phyloP scores from a whole-genome alignment of 2,113 vertebrate genomes.

The Grus americana region DNA sequence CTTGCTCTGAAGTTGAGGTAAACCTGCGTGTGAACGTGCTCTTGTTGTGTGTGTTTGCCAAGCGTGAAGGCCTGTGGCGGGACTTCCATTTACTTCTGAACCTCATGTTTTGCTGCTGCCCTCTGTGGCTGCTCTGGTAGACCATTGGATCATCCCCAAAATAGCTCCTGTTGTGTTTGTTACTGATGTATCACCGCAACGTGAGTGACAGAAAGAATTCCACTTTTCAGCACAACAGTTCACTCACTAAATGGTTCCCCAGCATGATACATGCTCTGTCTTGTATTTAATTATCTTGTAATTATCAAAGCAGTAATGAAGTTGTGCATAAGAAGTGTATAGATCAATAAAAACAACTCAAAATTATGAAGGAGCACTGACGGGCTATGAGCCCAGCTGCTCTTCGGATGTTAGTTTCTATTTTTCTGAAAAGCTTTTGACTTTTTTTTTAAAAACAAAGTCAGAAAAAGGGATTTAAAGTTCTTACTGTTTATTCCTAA shows the following conservation, averaged over 20 bases:
- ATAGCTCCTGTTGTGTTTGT: neutral
- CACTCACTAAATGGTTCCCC: conserved; percentile 22
- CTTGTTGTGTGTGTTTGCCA: neutral
- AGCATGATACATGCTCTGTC: conserved; percentile 47
- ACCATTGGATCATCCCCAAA: neutral
- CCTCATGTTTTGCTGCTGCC: neutral
- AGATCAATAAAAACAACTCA: conserved; percentile 49
- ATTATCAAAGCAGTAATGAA: conserved; percentile 52
- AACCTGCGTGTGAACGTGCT: neutral
- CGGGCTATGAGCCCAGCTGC: neutral
- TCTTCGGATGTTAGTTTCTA: neutral
- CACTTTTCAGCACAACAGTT: conserved; percentile 50
- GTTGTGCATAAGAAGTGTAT: conserved; percentile 24
- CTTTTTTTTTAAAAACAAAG: neutral
- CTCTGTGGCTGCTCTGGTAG: neutral
- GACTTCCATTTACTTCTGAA: neutral
- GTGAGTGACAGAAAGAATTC: conserved; percentile 29
- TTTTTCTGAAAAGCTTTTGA: conserved; percentile 4
- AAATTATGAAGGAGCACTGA: neutral
- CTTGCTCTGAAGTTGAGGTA: neutral
- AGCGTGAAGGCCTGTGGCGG: neutral
- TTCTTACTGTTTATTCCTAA: neutral
- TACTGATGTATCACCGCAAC: neutral
- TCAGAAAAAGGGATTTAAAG: neutral
- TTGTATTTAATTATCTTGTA: conserved; percentile 63